Base-by-base conservation (phyloP, 2,888 invertebrate species). In the Tenodera sinensis region DNA sequence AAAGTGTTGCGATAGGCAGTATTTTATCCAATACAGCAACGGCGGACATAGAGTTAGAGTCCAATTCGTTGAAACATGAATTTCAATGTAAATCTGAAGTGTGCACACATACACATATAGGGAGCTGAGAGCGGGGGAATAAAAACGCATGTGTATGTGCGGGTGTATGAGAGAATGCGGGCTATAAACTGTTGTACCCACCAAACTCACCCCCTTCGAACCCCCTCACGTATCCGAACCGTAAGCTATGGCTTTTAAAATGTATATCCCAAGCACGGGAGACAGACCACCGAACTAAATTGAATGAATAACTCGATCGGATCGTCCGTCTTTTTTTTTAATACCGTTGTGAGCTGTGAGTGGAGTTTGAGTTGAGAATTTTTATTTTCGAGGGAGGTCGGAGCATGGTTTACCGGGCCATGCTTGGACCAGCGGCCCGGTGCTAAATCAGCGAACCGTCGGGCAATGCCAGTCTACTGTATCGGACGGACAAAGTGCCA, bases 231-330 rank as follows among this genome's bases (percentile, higher is more conserved):
- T 71, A 71, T 71, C 54, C 54, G 54, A 71, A 71, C 54, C 81
- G 86, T 28, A 71, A 81, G 54, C 85, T 81, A 81, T 81, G 87
- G 87, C 34, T 82, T 87, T 87, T 83, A 87, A 87, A 87, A 87
- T 34, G 83, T 81, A 82, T 25, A 83, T 71, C 54, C 54, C 54
- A 25, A 71, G 54, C 54, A 71, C 54, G 54, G 54, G 87, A 83
- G 87, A 85, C 47, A 85, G 85, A n/a, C 30, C 54, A 30, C 30
- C n/a, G 8, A 87, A 82, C 83, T 83, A 83, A 87, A 87, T 27
- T 87, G 87, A 87, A 83, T 83, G 87, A 87, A 87, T 87, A 87
- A 87, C 87, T 83, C 34, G 87, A 83, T 14, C 82, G 82, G 82
- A 87, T 87, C 83, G 82, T 87, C 30, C 47, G 27, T 87, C 83